phyloP scores from a whole-genome alignment of 2,797 vertebrate species.

The Cetoscarus ocellatus region DNA sequence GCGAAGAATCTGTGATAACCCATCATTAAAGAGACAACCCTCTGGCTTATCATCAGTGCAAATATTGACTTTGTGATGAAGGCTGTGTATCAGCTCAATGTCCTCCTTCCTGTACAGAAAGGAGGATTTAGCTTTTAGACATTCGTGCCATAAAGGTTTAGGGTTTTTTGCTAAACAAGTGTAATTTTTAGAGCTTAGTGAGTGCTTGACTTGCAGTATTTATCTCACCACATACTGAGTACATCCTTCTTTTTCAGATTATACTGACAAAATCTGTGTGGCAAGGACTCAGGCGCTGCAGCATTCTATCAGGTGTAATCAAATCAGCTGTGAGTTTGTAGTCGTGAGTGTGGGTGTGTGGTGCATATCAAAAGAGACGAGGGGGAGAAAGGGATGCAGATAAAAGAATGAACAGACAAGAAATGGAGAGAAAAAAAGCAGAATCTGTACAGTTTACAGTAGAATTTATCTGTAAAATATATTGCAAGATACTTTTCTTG shows the following conservation, averaged over 20 bases:
- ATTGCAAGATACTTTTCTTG: too few relatives aligned
- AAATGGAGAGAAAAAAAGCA: not conserved
- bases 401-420: not conserved
- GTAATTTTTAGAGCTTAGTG: not conserved
- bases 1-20: not conserved
- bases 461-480: too few relatives aligned
- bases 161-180: constrained; percentile 30
- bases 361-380: constrained; percentile 32
- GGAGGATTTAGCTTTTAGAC: constrained; percentile 36
- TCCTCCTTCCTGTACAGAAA: constrained; percentile 26
- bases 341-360: constrained; percentile 6
- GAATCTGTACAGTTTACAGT: not conserved
- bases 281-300: constrained; percentile 37
- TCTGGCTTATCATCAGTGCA: constrained; percentile 5
- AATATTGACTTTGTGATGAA: constrained; percentile 7
- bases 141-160: constrained; percentile 31
- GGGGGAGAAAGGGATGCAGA: constrained; percentile 20
- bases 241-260: constrained; percentile 35
- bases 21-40: constrained; percentile 13
- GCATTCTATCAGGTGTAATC: constrained; percentile 64
- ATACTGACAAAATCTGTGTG: constrained; percentile 18
- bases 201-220: constrained; percentile 12
- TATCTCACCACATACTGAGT: constrained; percentile 19
- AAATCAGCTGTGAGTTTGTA: constrained; percentile 60
- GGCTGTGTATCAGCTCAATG: not conserved